A percentile compares a stretch with the other conserved stretches of the same genome.
These are phyloP conservation scores for Macroramphosus scolopax DNA, from an alignment of 2,797 vertebrate genomes.

Conservation along the genomic window DNA sequence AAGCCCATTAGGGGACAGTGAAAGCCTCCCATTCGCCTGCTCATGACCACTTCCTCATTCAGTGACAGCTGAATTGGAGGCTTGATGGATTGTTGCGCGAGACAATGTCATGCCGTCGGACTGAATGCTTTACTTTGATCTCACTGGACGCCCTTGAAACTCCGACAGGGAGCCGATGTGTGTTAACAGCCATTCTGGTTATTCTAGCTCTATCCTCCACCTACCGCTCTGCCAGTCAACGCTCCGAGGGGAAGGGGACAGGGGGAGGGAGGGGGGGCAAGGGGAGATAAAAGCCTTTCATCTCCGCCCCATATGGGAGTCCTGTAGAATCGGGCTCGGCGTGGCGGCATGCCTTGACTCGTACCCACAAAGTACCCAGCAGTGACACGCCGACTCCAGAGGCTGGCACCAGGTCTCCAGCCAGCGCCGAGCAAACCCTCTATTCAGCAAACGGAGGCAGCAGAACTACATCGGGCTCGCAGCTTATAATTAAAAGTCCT, in stretches of 20 bases:
- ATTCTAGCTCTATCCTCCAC: conserved; percentile 61
- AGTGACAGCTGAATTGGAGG: conserved; percentile 69
- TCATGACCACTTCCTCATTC: conserved; percentile 71
- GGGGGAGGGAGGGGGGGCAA: conserved; percentile 14
- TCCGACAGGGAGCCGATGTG: conserved; percentile 65
- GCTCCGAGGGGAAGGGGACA: conserved; percentile 31
- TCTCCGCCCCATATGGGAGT: conserved; percentile 51
- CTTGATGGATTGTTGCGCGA: conserved; percentile 68
- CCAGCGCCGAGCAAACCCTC: conserved; percentile 64
- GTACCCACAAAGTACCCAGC: conserved; percentile 63
- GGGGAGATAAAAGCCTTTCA: conserved; percentile 65
- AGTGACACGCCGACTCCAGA: conserved; percentile 64
- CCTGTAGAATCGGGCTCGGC: conserved; percentile 49
- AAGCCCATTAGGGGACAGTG: conserved; percentile 69
- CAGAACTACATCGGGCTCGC: conserved; percentile 58
- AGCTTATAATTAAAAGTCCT: conserved; percentile 77
- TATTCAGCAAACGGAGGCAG: conserved; percentile 70
- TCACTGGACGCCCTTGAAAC: conserved; percentile 65
- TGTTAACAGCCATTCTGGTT: conserved; percentile 72
- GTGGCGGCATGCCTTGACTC: conserved; percentile 56
- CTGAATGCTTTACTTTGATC: conserved; percentile 73
- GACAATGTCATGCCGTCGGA: conserved; percentile 69
- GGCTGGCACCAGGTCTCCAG: conserved; percentile 72
- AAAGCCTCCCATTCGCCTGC: conserved; percentile 58
- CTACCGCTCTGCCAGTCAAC: conserved; percentile 60